Percentiles rank a stretch among this genome's conserved stretches.
phyloP scores from a whole-genome alignment of 2,797 vertebrate species.

The Peromyscus eremicus region DNA sequence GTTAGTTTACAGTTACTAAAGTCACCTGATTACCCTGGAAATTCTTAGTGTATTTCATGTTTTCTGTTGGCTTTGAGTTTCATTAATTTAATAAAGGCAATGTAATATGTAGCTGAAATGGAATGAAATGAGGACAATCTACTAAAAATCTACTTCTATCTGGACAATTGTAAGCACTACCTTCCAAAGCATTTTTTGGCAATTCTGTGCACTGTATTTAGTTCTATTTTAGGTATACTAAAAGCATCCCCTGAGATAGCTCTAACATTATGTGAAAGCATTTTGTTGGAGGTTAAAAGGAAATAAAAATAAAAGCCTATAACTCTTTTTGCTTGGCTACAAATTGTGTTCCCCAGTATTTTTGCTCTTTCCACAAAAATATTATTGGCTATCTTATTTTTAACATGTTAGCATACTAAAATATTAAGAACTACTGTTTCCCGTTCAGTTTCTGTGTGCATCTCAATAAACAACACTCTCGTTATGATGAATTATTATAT shows the following conservation, averaged over 20 bases:
- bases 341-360: background rate
- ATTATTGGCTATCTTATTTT: background rate
- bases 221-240: background rate
- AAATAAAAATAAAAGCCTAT: background rate
- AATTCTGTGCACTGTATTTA: background rate
- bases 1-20: background rate
- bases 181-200: background rate
- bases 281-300: background rate
- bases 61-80: background rate
- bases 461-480: background rate
- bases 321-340: background rate
- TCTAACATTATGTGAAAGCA: slow-evolving; percentile 1
- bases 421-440: background rate
- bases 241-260: background rate
- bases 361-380: background rate
- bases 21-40: slow-evolving; percentile 1
- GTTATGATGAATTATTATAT: background rate
- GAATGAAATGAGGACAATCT: background rate
- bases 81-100: background rate
- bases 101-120: background rate
- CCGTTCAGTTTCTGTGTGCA: background rate
- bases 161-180: background rate
- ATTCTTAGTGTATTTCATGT: slow-evolving; percentile 2
- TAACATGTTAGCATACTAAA: background rate
- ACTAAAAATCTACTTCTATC: background rate